A percentile compares a stretch with the other conserved stretches of the same genome.
Evolutionary conservation across 2,797 vertebrate genomes (phyloP).

Genomic region (Hippopotamyrus pictus): DNA sequence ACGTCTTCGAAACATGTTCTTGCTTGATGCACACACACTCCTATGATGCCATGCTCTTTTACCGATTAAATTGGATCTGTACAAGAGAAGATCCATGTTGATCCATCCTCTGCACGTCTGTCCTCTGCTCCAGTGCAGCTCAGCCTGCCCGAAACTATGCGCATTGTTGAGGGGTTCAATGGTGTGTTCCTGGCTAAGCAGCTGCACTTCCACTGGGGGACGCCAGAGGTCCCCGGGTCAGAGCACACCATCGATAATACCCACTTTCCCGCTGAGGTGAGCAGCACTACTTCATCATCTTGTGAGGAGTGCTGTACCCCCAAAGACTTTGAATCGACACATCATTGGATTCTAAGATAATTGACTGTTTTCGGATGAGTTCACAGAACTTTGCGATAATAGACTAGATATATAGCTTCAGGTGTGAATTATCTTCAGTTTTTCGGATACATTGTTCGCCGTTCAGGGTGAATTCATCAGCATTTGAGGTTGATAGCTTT

Average conservation of each 20-base stretch:
- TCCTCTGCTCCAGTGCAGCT: slow-evolving; percentile 38
- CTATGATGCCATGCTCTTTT: neutral
- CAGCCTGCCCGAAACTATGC: slow-evolving; percentile 42
- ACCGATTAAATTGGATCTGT: neutral
- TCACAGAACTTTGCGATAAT: neutral
- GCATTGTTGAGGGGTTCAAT: slow-evolving; percentile 41
- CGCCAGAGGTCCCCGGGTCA: slow-evolving; percentile 46
- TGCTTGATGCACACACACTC: neutral
- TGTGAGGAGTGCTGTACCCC: neutral
- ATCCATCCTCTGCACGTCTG: neutral
- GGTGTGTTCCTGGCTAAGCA: slow-evolving; percentile 53
- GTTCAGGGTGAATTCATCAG: neutral
- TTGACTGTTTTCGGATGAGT: neutral
- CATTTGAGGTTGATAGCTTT: neutral
- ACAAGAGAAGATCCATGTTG: neutral
- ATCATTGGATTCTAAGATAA: neutral
- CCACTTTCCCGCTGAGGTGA: slow-evolving; percentile 70
- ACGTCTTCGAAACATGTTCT: neutral
- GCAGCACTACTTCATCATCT: neutral
- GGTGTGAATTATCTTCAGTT: neutral
- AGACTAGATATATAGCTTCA: neutral
- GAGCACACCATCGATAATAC: slow-evolving; percentile 64
- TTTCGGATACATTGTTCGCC: neutral
- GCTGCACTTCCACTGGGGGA: slow-evolving; percentile 77
- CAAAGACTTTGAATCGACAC: neutral